These are phyloP conservation scores for Orientallactaga bullata DNA, from an alignment of 2,113 vertebrate genomes.

Conservation along the genomic window DNA sequence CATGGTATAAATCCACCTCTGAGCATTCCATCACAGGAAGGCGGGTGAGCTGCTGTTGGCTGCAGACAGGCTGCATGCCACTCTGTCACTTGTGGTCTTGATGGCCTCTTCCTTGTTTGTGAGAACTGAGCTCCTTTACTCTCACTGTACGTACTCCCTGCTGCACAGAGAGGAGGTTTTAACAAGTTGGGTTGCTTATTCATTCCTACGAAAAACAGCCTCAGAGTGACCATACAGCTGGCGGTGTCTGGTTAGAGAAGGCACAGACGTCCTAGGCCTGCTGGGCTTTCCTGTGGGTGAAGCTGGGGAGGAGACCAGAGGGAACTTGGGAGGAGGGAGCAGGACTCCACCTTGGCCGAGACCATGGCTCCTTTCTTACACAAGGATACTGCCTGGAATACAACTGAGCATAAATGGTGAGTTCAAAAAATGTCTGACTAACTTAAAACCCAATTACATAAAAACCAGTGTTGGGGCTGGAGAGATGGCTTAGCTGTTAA, in stretches of 20 bases:
- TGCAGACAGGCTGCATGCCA: background rate
- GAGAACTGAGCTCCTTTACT: slow-evolving; percentile 24
- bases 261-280: background rate
- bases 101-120: background rate
- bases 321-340: background rate
- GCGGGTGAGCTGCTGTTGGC: background rate
- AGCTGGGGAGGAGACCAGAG: background rate
- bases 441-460: background rate
- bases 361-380: background rate
- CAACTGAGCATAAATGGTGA: background rate
- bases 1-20: background rate
- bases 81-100: background rate
- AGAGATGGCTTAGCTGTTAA: too few relatives aligned
- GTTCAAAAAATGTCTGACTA: background rate
- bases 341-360: background rate
- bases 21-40: rapidly evolving
- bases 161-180: background rate
- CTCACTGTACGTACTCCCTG: background rate
- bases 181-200: slow-evolving; percentile 19
- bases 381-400: background rate
- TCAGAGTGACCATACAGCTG: background rate
- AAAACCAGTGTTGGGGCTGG: background rate
- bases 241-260: background rate
- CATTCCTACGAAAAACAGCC: slow-evolving; percentile 7
- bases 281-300: background rate